These are phyloP conservation scores for Bursaphelenchus mucronatus DNA, from an alignment of 1,140 invertebrate species.

Conservation along the genomic window DNA sequence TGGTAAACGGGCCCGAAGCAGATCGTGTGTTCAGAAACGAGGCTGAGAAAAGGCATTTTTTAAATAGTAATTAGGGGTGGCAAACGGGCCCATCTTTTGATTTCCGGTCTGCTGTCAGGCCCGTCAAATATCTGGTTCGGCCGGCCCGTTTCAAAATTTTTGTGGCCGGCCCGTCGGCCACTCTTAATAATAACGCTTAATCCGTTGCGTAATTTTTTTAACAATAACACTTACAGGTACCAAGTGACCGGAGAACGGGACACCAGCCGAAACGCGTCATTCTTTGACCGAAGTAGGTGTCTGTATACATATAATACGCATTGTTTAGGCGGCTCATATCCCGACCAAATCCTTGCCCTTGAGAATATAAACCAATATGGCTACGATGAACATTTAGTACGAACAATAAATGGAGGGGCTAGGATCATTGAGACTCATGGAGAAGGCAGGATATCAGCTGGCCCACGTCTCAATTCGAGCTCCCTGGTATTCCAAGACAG, in stretches of 20 bases:
- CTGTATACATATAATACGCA: constrained; percentile 16
- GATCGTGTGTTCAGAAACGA: constrained; percentile 14
- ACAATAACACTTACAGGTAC: constrained; percentile 29
- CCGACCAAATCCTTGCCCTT: constrained; percentile 23
- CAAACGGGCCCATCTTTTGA: too few relatives aligned
- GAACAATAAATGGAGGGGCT: constrained; percentile 47
- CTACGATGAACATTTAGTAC: constrained; percentile 57
- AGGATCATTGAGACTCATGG: constrained; percentile 55
- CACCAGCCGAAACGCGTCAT: constrained; percentile 48
- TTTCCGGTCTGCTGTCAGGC: too few relatives aligned
- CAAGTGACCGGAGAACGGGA: constrained; percentile 56
- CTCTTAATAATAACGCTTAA: neutral
- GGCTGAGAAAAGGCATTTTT: constrained; percentile 25
- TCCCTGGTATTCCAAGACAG: constrained; percentile 38
- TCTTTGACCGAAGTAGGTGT: constrained; percentile 36
- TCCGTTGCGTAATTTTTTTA: neutral
- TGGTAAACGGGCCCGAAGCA: constrained; percentile 13
- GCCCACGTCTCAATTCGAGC: constrained; percentile 1
- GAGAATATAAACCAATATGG: constrained; percentile 51
- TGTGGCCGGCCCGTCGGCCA: too few relatives aligned
- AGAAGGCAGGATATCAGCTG: constrained; percentile 31
- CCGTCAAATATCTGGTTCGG: too few relatives aligned
- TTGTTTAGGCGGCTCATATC: constrained; percentile 22
- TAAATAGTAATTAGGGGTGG: too few relatives aligned
- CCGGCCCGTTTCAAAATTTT: too few relatives aligned